Evolutionary conservation across 2,797 vertebrate species (phyloP).

Genomic region (Spinus olivaceus): DNA sequence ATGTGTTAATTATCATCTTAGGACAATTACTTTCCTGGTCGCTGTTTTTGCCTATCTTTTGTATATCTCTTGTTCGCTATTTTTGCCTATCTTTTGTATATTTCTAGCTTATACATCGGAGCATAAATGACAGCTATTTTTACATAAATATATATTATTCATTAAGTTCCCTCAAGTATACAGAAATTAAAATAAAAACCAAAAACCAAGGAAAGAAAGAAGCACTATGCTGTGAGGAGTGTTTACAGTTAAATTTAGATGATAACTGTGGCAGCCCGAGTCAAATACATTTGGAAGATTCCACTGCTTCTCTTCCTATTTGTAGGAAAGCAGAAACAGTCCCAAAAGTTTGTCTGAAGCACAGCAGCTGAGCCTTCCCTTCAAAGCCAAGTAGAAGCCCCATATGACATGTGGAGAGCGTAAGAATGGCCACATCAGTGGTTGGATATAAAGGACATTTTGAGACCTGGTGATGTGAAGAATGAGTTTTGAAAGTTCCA

Average conservation of each 20-base stretch:
- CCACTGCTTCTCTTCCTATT: neutral
- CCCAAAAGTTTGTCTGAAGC: neutral
- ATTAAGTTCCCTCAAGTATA: neutral
- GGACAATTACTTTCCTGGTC: neutral
- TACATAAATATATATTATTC: neutral
- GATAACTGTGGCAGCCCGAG: neutral
- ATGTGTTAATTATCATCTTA: neutral
- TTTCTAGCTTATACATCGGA: neutral
- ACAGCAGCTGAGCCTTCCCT: neutral
- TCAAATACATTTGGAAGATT: neutral
- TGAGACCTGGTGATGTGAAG: neutral
- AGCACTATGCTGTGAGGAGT: neutral
- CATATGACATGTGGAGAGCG: too few species aligned
- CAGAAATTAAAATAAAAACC: neutral
- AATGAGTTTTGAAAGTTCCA: neutral
- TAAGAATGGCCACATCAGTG: neutral
- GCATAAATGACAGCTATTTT: neutral
- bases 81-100: neutral
- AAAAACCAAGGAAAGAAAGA: fast-evolving
- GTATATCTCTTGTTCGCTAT: neutral
- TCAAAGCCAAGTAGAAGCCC: neutral
- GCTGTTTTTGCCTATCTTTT: neutral
- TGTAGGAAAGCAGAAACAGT: neutral
- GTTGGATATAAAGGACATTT: neutral
- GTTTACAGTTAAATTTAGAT: neutral